These are phyloP conservation scores for Galerucella pusilla DNA, from an alignment of 2,888 invertebrate species.

Conservation along the genomic window DNA sequence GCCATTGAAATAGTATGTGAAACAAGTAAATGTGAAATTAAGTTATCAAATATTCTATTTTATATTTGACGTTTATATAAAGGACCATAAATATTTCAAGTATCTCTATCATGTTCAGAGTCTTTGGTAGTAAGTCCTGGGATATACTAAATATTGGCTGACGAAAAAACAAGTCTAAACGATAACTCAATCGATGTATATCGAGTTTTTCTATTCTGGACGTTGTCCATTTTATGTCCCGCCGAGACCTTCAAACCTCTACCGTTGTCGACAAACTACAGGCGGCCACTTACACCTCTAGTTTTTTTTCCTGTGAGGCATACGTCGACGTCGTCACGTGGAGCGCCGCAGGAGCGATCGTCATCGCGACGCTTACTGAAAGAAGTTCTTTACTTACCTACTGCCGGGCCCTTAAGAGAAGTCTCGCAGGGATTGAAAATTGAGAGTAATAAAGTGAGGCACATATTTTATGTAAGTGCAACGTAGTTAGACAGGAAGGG, in stretches of 20 bases:
- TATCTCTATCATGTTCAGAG: too few species aligned
- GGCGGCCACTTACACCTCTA: slow-evolving; percentile 45
- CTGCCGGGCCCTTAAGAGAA: slow-evolving; percentile 58
- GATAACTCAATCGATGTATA: slow-evolving; percentile 12
- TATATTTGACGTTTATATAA: too few species aligned
- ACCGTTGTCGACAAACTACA: slow-evolving; percentile 37
- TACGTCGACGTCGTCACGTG: slow-evolving; percentile 39
- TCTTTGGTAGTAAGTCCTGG: too few species aligned
- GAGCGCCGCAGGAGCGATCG: slow-evolving; percentile 38
- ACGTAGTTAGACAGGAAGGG: slow-evolving; percentile 37
- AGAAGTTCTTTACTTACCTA: slow-evolving; percentile 52
- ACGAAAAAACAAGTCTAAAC: not conserved
- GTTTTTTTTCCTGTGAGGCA: slow-evolving; percentile 35
- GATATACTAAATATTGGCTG: not conserved
- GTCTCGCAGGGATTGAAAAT: slow-evolving; percentile 63
- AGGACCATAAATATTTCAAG: too few species aligned
- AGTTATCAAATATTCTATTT: too few species aligned
- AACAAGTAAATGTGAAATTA: too few species aligned
- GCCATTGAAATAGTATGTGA: too few species aligned
- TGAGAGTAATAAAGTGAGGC: slow-evolving; percentile 64
- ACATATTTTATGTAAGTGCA: slow-evolving; percentile 60
- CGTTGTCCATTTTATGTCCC: slow-evolving; percentile 28
- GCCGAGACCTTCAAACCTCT: slow-evolving; percentile 19
- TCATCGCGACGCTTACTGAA: slow-evolving; percentile 36
- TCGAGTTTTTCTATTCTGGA: not conserved